Base-by-base conservation (phyloP, 2,797 vertebrate genomes). In the Channallabes apus region DNA sequence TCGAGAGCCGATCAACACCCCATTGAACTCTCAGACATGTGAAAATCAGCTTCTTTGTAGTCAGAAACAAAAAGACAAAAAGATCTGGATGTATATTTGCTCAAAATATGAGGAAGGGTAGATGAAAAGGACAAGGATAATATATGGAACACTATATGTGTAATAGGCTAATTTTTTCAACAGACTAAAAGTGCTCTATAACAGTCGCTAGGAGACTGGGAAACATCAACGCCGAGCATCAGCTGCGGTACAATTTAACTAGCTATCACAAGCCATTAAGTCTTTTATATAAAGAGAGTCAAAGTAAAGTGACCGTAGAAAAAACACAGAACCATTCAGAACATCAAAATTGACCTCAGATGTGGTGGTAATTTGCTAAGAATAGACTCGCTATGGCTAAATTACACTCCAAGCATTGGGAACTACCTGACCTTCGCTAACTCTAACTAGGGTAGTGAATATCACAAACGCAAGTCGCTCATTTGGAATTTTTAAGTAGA, bases 171-270 rank as follows among this genome's bases (percentile, higher is more conserved):
- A 62, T 12, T 46, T 35, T 24, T 38, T 46, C 11, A 17, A 62
- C 12, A 79, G 14, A 38, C 22, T 24, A 61, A 38, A 79, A 27
- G 32, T 11, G 24, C 27, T 51, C 2, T 4, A 61, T 56, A 35
- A 41, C 35, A 46, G 65, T 61, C 61, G 32, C 68, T 82, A 82
- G 81, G 81, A 82, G 41, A 82, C 81, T 59, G 54, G 6, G 51
- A 56, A 58, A 24, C 3, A 3, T 54, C 4, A 9, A 76, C 2
- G 2, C 9, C 17, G 35, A 27, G 59, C 35, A 64, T 11, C 27
- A 38, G 58, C 32, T 27, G 24, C 17, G 59, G 9, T 14, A 18
- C 59, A 27, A 27, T 80, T 80, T 64, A 80, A 61, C 38, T 80
- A 80, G 78, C 59, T 18, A 64, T 64, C 38, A 41, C 32, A 4